Percentiles rank a stretch among this genome's conserved stretches.
Evolutionary conservation across 1,140 invertebrate species (phyloP).

Genomic region (Ceratina calcarata): DNA sequence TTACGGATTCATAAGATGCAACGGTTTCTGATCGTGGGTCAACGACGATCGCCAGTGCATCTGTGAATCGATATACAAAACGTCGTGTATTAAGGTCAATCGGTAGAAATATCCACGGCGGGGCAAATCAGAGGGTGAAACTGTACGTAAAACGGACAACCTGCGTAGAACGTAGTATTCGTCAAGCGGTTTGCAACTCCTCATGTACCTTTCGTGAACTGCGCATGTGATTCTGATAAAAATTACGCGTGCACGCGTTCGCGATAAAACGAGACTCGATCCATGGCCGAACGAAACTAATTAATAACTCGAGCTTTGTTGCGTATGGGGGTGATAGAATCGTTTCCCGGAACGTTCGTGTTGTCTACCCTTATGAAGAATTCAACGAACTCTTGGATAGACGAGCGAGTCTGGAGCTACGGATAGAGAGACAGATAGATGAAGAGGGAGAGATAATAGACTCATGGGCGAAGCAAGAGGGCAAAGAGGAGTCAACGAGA

Average conservation of each 20-base stretch:
- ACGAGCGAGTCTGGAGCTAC: constrained; percentile 22
- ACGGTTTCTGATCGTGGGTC: constrained; percentile 44
- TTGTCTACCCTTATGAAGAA: constrained; percentile 44
- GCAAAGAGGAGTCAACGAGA: constrained; percentile 15
- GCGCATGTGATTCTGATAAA: neutral
- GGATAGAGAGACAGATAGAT: constrained; percentile 46
- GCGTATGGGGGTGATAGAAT: constrained; percentile 9
- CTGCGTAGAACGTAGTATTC: too few relatives aligned
- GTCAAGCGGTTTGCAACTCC: too few relatives aligned
- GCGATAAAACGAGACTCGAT: too few relatives aligned
- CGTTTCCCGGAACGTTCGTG: constrained; percentile 34
- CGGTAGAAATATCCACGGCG: constrained; percentile 46
- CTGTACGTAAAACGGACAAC: too few relatives aligned
- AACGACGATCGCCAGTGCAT: constrained; percentile 47
- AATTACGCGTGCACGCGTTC: neutral
- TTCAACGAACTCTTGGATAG: constrained; percentile 42
- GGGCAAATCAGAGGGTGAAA: neutral
- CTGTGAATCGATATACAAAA: constrained; percentile 36
- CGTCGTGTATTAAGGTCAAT: constrained; percentile 53
- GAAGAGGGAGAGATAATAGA: constrained; percentile 41
- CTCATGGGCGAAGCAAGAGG: constrained; percentile 20
- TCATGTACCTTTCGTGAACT: neutral
- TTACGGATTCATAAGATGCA: constrained; percentile 47
- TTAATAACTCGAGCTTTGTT: constrained; percentile 24
- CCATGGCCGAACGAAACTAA: constrained; percentile 5